Conservation (phyloP, 2,888 invertebrate species). For the Drosophila colorata region DNA sequence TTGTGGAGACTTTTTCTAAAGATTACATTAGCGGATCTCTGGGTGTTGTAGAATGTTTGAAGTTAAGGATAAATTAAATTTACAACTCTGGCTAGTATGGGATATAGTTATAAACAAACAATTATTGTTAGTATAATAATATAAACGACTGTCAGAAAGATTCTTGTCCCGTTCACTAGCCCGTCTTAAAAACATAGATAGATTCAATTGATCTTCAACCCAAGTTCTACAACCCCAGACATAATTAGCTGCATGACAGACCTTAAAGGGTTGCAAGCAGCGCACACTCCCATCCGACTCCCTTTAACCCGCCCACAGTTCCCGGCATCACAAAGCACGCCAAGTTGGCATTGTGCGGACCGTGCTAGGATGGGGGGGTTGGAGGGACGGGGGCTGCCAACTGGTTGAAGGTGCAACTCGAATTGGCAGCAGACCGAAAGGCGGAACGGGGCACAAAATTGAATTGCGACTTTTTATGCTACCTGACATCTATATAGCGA, state of each 20-base stretch:
- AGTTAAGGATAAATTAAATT: too few species aligned
- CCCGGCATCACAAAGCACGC: slow-evolving; percentile 25
- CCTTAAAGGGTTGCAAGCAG: slow-evolving; percentile 30
- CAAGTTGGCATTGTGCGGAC: slow-evolving; percentile 41
- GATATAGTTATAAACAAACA: too few species aligned
- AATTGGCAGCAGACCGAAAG: slow-evolving; percentile 70
- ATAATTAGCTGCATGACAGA: slow-evolving; percentile 63
- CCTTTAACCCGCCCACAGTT: slow-evolving; percentile 9
- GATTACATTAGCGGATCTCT: too few species aligned
- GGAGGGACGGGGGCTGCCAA: not conserved
- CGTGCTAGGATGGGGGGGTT: slow-evolving; percentile 14
- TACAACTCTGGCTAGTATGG: too few species aligned
- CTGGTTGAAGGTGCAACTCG: slow-evolving; percentile 62
- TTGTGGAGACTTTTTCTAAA: too few species aligned
- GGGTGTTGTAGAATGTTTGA: too few species aligned
- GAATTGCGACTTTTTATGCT: slow-evolving; percentile 78
- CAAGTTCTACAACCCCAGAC: not conserved
- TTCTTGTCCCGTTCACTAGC: too few species aligned
- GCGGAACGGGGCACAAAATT: slow-evolving; percentile 54
- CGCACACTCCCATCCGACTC: slow-evolving; percentile 19
- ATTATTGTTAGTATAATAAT: too few species aligned
- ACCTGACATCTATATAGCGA: slow-evolving; percentile 42
- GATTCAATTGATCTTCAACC: too few species aligned
- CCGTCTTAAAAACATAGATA: too few species aligned
- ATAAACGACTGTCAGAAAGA: too few species aligned